phyloP scores from a whole-genome alignment of 2,888 invertebrate species.

The Ecliptopera silaceata region DNA sequence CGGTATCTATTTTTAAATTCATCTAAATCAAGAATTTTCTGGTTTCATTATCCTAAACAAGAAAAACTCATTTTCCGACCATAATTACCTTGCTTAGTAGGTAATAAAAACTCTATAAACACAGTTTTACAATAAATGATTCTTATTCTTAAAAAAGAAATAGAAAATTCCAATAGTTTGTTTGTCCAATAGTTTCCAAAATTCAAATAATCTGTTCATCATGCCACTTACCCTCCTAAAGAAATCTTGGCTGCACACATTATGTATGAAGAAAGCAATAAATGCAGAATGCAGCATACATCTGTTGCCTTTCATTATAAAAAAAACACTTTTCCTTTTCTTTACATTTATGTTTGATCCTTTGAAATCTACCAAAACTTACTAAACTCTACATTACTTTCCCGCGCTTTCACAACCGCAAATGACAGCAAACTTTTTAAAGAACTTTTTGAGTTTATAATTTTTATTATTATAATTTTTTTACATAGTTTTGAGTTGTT shows the following conservation, averaged over 20 bases:
- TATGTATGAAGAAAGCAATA: slow-evolving; percentile 72
- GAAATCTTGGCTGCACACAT: slow-evolving; percentile 66
- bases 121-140: no score
- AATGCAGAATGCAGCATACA: slow-evolving; percentile 47
- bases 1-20: no score
- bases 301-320: slow-evolving; percentile 54
- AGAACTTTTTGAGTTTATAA: no score
- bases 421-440: slow-evolving; percentile 19
- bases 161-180: no score
- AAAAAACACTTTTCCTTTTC: slow-evolving; percentile 21
- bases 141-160: no score
- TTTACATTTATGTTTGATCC: neutral
- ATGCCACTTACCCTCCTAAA: slow-evolving; percentile 71
- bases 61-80: no score
- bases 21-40: no score
- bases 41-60: no score
- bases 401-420: slow-evolving; percentile 15
- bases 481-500: neutral
- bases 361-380: neutral
- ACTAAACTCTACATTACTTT: slow-evolving; percentile 13
- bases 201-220: slow-evolving; percentile 16
- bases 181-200: slow-evolving; percentile 8
- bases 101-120: no score
- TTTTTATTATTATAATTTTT: neutral
- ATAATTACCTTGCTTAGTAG: no score